Evolutionary conservation across 2,888 invertebrate genomes (phyloP), one percentile per base, ranked within the genome.

Genomic region (Caenorhabditis panamensis): DNA sequence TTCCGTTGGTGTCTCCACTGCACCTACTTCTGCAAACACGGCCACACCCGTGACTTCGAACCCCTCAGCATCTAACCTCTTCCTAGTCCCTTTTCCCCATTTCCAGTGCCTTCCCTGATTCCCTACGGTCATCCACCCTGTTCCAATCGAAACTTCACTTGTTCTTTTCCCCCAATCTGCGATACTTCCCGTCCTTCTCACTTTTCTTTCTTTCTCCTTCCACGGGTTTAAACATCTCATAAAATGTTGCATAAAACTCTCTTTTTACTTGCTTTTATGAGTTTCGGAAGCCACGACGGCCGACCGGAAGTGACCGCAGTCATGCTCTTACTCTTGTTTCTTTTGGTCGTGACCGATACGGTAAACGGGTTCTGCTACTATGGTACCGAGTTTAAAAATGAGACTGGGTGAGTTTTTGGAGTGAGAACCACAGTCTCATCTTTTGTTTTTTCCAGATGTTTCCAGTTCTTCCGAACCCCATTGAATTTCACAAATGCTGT

Each of bases 1-100:
- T 54, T 81, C 56, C 81, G 82, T 22, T 82, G 82, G 82, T 64
- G 69, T 49, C 61, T 84, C 47, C 82, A 84, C 56, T 81, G 79
- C 41, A 68, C 78, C 16, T 84, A 84, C 56, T 78, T 73, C 51
- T 79, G 78, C 59, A 80, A 80, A 63, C 76, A 82, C 47, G 77
- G 80, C 20, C 58, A 68, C 44, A n/a, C 54, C 13, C 67, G 80
- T 22, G 80, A 84, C 9, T 84, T 84, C 56, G 82, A 84, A 54
- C 82, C 80, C 3, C 76, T 84, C 20, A 82, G 78, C 53, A 84
- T 84, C 47, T 82, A 71, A 36, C 36, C n/a, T 44, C 37, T 47
- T 58, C 49, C 56, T 59, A 36, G 11, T 66, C 58, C 22, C 22
- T 36, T n/a, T n/a, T n/a, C n/a, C n/a, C n/a, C n/a, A n/a, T 31